Evolutionary conservation across 1,140 invertebrate species (phyloP).

Genomic region (Hylyphantes graminicola): DNA sequence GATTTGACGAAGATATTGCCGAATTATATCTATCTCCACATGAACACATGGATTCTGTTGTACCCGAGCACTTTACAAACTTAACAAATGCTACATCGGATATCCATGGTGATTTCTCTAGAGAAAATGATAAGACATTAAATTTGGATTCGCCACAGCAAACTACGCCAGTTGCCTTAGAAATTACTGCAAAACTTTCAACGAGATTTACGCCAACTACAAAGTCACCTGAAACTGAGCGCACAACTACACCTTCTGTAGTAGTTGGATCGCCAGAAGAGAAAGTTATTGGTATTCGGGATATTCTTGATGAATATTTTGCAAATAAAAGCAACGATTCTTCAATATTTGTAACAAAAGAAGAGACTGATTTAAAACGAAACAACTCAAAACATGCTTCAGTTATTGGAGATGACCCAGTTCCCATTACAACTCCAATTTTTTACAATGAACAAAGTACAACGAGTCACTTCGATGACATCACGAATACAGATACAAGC

Average conservation of each 20-base stretch:
- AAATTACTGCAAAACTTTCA: neutral
- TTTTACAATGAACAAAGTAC: conserved; percentile 5
- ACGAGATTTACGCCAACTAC: neutral
- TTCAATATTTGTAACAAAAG: neutral
- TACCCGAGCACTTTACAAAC: neutral
- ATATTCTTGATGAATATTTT: conserved; percentile 20
- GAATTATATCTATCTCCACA: conserved; percentile 1
- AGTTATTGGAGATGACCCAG: neutral
- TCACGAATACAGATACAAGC: neutral
- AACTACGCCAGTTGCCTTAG: neutral
- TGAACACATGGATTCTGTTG: neutral
- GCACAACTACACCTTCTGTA: neutral
- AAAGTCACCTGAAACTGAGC: neutral
- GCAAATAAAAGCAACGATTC: neutral
- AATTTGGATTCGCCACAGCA: conserved; percentile 3
- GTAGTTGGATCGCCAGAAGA: conserved; percentile 31
- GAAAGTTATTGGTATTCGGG: conserved; percentile 21
- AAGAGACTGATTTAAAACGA: conserved; percentile 4
- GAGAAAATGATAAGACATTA: conserved; percentile 52
- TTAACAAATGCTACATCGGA: neutral
- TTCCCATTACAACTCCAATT: neutral
- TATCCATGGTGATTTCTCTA: neutral
- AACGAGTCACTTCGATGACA: neutral
- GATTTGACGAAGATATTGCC: conserved; percentile 22
- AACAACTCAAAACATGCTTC: conserved; percentile 48